phyloP scores from a whole-genome alignment of 2,113 vertebrate species.

The Bos indicus region DNA sequence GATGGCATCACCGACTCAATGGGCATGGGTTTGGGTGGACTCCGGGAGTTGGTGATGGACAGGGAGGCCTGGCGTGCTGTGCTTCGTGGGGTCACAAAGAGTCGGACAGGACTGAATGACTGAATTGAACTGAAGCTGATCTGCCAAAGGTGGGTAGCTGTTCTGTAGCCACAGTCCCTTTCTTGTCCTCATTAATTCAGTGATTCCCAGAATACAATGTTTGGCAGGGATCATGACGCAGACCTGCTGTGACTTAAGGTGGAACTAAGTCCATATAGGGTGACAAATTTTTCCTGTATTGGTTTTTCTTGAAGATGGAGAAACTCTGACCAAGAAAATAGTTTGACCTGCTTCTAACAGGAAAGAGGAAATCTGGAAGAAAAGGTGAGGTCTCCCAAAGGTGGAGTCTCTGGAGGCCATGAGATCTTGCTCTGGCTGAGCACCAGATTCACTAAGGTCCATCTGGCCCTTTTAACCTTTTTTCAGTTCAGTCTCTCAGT shows the following conservation, averaged over 20 bases:
- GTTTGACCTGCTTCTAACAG: background rate
- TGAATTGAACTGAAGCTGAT: background rate
- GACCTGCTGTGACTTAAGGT: background rate
- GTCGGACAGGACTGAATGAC: background rate
- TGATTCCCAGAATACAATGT: background rate
- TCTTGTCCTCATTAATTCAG: slow-evolving; percentile 11
- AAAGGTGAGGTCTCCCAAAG: background rate
- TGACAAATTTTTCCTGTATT: background rate
- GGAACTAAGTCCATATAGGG: background rate
- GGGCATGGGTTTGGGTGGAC: too few relatives aligned
- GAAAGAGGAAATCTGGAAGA: background rate
- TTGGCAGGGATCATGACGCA: background rate
- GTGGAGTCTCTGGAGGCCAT: background rate
- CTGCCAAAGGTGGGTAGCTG: background rate
- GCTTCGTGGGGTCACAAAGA: too few relatives aligned
- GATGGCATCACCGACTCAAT: too few relatives aligned
- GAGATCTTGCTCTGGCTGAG: background rate
- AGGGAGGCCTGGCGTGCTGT: too few relatives aligned
- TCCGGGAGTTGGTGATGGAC: too few relatives aligned
- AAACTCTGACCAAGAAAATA: background rate
- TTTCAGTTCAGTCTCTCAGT: background rate
- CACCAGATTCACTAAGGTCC: background rate
- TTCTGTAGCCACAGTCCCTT: background rate
- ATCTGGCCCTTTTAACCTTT: background rate
- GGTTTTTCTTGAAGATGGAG: background rate